Base-by-base conservation (phyloP, 1,140 invertebrate species). In the Papilio polytes region DNA sequence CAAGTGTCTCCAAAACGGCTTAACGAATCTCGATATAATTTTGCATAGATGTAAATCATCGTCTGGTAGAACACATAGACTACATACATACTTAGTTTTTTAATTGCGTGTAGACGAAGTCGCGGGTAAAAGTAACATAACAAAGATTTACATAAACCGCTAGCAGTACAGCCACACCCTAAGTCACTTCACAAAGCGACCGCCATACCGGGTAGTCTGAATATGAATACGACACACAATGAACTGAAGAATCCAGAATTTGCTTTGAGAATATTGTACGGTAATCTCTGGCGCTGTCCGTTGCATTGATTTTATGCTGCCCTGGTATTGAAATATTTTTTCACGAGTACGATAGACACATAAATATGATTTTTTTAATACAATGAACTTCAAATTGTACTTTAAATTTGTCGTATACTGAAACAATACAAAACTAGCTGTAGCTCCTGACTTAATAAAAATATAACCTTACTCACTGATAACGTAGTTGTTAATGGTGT, bases 221-320 rank as follows among this genome's bases (percentile, higher is more conserved):
- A 82, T 85, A 81, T 85, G 84, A 85, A 85, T 81, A 81, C 81
- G 66, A 36, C n/a, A 82, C 59, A 53, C 84, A 80, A 83, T 83
- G 82, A 85, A 66, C 82, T 83, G 79, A 83, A 83, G 82, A 85
- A 85, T 80, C 80, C 82, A 22, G 66, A 26, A 70, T 44, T 79
- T 76, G 74, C 59, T 74, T 59, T 82, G 73, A 82, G 74, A 76
- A 76, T 76, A 76, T 51, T 44, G 74, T 51, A 46, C 10, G 9
- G 44, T 76, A 51, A 76, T 76, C 74, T 76, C 20, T 74, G n/a
- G 10, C 31, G 26, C 20, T 51, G 73, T 48, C 10, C 44, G 41
- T 9, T 26, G 46, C 46, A 76, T 51, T 48, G 74, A 53, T 76
- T 76, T 48, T 48, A 48, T 79, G 36, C 59, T 46, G 26, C 72